phyloP scores from a whole-genome alignment of 2,113 vertebrate species.

The Antechinus flavipes region DNA sequence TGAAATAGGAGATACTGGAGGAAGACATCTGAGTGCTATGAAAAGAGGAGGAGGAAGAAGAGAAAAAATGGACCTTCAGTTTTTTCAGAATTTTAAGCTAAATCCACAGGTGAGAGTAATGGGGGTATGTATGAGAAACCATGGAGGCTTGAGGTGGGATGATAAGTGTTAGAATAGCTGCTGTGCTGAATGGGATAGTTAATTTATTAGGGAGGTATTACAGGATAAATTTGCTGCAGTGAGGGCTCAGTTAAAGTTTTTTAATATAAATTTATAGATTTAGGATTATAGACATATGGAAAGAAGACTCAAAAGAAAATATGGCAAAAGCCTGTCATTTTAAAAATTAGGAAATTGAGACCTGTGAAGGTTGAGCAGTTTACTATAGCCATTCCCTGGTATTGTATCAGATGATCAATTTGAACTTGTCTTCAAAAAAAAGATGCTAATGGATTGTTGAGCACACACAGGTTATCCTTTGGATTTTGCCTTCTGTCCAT shows the following conservation, averaged over 20 bases:
- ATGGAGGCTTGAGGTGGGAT: background rate
- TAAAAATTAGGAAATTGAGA: background rate
- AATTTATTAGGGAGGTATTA: too few relatives aligned
- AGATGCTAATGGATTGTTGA: background rate
- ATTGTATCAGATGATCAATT: background rate
- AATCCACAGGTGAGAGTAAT: background rate
- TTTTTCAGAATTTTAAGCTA: background rate
- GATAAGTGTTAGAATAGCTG: too few relatives aligned
- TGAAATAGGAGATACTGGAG: background rate
- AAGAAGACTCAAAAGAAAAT: background rate
- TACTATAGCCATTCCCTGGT: background rate
- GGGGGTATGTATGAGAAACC: background rate
- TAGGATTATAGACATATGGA: background rate
- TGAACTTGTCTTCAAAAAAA: background rate
- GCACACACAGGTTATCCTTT: background rate
- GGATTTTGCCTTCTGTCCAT: background rate
- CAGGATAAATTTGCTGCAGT: too few relatives aligned
- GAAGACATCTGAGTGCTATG: background rate
- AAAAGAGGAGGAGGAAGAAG: background rate
- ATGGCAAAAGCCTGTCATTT: background rate
- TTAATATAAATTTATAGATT: too few relatives aligned
- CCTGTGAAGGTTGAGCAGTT: background rate
- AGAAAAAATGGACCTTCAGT: background rate
- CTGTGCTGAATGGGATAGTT: too few relatives aligned
- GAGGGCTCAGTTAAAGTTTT: too few relatives aligned